These are phyloP conservation scores for Abscondita cerata DNA, from an alignment of 2,888 invertebrate species.

Conservation along the genomic window DNA sequence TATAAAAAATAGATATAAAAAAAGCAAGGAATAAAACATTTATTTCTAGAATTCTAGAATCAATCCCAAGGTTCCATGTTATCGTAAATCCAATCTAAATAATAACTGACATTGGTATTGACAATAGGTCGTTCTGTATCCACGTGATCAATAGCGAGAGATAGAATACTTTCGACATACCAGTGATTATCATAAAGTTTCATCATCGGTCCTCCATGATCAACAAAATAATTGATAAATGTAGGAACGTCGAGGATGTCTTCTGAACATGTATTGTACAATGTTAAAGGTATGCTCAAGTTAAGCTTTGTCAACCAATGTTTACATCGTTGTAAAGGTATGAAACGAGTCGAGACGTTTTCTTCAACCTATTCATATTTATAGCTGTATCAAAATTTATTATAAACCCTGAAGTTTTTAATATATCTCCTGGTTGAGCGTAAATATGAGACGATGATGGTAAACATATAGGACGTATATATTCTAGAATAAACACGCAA, in stretches of 20 bases:
- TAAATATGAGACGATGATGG: not conserved
- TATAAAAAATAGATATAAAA: too few relatives aligned
- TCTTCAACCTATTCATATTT: not conserved
- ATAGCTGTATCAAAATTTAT: not conserved
- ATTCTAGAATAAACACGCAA: not conserved
- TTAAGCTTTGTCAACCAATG: not conserved
- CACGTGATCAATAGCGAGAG: not conserved
- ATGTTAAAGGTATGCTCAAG: not conserved
- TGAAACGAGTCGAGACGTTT: not conserved
- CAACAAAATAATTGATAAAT: not conserved
- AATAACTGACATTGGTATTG: not conserved
- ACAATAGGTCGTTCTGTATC: not conserved
- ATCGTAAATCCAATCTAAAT: not conserved
- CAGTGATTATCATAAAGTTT: not conserved
- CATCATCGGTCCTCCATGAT: not conserved
- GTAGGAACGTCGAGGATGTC: not conserved
- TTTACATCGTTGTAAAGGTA: not conserved
- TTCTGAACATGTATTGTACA: not conserved
- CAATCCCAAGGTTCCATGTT: not conserved
- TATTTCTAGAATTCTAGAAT: too few relatives aligned
- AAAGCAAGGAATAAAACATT: too few relatives aligned
- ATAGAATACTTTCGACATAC: not conserved
- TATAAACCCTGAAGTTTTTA: not conserved
- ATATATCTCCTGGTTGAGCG: not conserved
- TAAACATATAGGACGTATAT: slow-evolving; percentile 1